Base-by-base conservation (phyloP, 2,888 invertebrate genomes). In the Hanleya hanleyi region DNA sequence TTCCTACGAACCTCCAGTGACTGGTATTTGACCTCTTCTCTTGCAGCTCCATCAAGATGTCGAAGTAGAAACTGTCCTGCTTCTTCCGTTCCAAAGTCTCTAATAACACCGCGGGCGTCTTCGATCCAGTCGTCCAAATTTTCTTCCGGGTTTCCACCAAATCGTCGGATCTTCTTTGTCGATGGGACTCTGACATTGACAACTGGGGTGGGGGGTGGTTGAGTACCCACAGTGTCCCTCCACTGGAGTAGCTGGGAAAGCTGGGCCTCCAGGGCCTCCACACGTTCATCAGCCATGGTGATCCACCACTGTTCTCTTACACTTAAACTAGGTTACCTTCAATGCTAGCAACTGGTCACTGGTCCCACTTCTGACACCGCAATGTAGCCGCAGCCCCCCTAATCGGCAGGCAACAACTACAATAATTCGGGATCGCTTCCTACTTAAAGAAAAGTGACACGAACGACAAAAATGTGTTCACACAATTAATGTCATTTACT, bases 261-360 rank as follows among this genome's bases (percentile, higher is more conserved):
- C 2, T 57, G 26, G 12, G 1, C 29, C 26, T 57, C 7, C 5
- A 7, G 32, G 22, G 57, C 57, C 22, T 22, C 57, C 4, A 57
- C n/a, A n/a, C n/a, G n/a, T n/a, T n/a, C n/a, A 22, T 57, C 57
- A 57, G 57, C 26, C 57, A 51, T 51, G n/a, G n/a, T 22, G 26
- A 57, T 57, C 57, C 57, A 57, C 57, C 57, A n/a, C n/a, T n/a
- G n/a, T n/a, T 57, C 57, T 57, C 15, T 57, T 57, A 41, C 9
- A 41, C 18, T 41, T 41, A 12, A 18, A 41, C 18, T 41, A 41
- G 18, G 9, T 41, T 9, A 9, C 41, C 41, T 41, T 41, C 18
- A 41, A 41, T n/a, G n/a, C n/a, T n/a, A n/a, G n/a, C n/a, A n/a
- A n/a, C n/a, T n/a, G n/a, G n/a, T n/a, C n/a, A n/a, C n/a, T n/a